Evolutionary conservation across 35 echinoderm and acorn worm species (phyloP).

Genomic region (Ophiothrix spiculata): DNA sequence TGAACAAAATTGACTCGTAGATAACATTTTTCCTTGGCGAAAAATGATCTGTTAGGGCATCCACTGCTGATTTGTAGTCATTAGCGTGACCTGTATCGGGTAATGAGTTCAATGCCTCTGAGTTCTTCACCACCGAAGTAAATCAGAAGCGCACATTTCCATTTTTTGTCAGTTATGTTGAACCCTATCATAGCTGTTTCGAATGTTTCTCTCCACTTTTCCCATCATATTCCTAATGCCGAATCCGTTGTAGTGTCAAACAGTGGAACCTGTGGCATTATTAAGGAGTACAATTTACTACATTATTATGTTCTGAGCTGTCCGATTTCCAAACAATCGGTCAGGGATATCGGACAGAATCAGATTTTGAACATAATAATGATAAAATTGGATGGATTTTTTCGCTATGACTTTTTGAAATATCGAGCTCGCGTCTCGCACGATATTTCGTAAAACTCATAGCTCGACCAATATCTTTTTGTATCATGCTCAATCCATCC

Average conservation of each 20-base stretch:
- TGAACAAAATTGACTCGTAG: constrained; percentile 68
- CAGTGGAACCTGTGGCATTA: constrained; percentile 28
- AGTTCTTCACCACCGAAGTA: constrained; percentile 45
- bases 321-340: too few species aligned
- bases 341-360: too few species aligned
- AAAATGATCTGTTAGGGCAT: constrained; percentile 24
- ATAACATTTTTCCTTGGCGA: constrained; percentile 29
- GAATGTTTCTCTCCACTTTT: constrained; percentile 31
- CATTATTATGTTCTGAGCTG: too few species aligned
- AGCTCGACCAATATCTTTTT: too few species aligned
- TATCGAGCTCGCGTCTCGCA: too few species aligned
- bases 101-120: constrained; percentile 40
- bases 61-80: constrained; percentile 30
- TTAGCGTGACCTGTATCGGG: constrained; percentile 36
- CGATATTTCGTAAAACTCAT: too few species aligned
- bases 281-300: too few species aligned
- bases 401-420: too few species aligned
- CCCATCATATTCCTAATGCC: constrained; percentile 27
- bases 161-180: constrained; percentile 27
- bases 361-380: too few species aligned
- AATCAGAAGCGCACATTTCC: constrained; percentile 39
- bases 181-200: constrained; percentile 56
- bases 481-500: too few species aligned
- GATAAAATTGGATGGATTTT: too few species aligned
- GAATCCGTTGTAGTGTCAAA: constrained; percentile 44